These are phyloP conservation scores for Aphodius granarius DNA, from an alignment of 2,888 invertebrate genomes.

Conservation along the genomic window DNA sequence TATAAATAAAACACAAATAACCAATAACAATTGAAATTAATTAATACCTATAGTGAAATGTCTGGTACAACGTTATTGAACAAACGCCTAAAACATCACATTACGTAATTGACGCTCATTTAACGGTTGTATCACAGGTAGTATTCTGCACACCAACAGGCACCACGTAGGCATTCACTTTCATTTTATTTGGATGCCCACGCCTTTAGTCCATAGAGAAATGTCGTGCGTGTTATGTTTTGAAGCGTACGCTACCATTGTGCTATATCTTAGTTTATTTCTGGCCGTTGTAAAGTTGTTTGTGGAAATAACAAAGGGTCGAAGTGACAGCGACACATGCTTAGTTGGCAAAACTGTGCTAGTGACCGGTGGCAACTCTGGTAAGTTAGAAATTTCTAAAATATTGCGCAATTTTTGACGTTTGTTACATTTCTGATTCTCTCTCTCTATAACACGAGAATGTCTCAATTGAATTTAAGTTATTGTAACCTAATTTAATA, in stretches of 20 bases:
- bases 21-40: too few relatives aligned
- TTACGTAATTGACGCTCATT: too few relatives aligned
- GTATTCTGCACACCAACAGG: too few relatives aligned
- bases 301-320: background rate
- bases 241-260: background rate
- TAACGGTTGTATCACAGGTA: too few relatives aligned
- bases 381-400: background rate
- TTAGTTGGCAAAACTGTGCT: conserved; percentile 15
- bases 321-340: conserved; percentile 2
- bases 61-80: too few relatives aligned
- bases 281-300: background rate
- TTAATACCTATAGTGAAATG: too few relatives aligned
- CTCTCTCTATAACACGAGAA: too few relatives aligned
- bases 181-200: background rate
- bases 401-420: background rate
- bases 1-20: too few relatives aligned
- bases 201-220: background rate
- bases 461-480: too few relatives aligned
- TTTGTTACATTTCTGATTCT: too few relatives aligned
- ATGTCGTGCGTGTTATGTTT: background rate
- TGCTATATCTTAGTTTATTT: background rate
- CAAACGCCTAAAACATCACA: too few relatives aligned
- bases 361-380: conserved; percentile 15
- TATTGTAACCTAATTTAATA: too few relatives aligned
- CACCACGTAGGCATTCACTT: background rate